phyloP scores from a whole-genome alignment of 2,113 vertebrate species.

The Syrmaticus mikado region DNA sequence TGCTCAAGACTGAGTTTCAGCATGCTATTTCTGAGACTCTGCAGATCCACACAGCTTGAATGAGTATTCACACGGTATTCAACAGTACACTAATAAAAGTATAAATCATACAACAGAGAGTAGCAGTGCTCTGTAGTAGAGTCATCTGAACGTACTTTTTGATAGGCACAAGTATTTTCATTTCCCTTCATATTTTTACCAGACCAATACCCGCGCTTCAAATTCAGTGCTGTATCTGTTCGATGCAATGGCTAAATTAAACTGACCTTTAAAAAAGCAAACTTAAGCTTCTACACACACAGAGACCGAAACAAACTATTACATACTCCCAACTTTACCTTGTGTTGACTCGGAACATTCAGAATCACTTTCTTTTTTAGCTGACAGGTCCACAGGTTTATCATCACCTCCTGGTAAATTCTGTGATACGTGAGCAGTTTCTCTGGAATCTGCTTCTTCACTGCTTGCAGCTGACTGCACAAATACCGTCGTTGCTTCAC shows the following conservation, averaged over 20 bases:
- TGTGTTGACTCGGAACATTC: slow-evolving; percentile 60
- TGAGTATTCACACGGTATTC: not conserved
- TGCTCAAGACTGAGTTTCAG: not conserved
- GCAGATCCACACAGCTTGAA: not conserved
- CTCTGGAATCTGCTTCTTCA: slow-evolving; percentile 61
- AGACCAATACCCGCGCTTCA: not conserved
- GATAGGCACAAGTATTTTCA: not conserved
- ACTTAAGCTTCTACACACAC: not conserved
- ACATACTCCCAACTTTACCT: slow-evolving; percentile 60
- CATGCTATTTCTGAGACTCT: not conserved
- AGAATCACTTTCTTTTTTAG: slow-evolving; percentile 78
- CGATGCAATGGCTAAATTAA: not conserved
- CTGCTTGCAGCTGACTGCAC: not conserved
- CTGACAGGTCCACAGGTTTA: slow-evolving; percentile 90
- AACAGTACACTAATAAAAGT: not conserved
- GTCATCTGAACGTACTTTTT: not conserved
- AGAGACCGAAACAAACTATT: not conserved
- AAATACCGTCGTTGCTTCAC: not conserved
- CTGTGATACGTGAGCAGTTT: not conserved
- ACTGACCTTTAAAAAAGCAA: not conserved
- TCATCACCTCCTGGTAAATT: slow-evolving; percentile 40
- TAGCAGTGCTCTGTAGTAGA: not conserved
- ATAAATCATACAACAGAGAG: not conserved
- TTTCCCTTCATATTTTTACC: not conserved
- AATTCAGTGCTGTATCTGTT: not conserved